phyloP scores from a whole-genome alignment of 1,140 invertebrate species.

The Zophobas morio region DNA sequence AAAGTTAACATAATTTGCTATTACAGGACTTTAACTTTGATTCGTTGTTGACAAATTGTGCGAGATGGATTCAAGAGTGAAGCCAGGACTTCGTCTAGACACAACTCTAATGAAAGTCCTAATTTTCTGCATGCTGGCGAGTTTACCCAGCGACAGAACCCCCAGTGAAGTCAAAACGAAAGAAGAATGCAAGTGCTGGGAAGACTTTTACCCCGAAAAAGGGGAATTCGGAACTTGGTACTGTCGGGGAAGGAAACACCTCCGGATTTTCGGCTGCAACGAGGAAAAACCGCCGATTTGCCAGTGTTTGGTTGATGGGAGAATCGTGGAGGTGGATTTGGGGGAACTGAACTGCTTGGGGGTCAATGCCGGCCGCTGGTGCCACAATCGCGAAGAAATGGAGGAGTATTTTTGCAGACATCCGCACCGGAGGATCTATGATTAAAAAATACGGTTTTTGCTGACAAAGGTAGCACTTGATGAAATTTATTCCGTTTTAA shows the following conservation, averaged over 20 bases:
- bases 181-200: conserved; percentile 50
- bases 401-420: no score
- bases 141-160: background rate
- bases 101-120: background rate
- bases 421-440: no score
- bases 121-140: background rate
- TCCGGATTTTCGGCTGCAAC: conserved; percentile 49
- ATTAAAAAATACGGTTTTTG: no score
- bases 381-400: no score
- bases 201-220: conserved; percentile 44
- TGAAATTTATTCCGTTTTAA: no score
- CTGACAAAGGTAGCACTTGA: no score
- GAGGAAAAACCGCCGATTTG: conserved; percentile 50
- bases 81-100: no score
- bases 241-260: conserved; percentile 47
- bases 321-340: conserved; percentile 47
- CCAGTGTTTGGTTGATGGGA: conserved; percentile 35
- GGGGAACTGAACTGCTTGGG: conserved; percentile 48
- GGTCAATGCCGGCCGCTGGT: no score
- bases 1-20: no score
- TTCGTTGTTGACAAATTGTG: no score
- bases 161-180: background rate
- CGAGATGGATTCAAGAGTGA: no score
- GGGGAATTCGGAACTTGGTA: background rate
- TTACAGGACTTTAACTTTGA: no score